phyloP scores from a whole-genome alignment of 2,888 invertebrate genomes.

The Ophion slaviceki region DNA sequence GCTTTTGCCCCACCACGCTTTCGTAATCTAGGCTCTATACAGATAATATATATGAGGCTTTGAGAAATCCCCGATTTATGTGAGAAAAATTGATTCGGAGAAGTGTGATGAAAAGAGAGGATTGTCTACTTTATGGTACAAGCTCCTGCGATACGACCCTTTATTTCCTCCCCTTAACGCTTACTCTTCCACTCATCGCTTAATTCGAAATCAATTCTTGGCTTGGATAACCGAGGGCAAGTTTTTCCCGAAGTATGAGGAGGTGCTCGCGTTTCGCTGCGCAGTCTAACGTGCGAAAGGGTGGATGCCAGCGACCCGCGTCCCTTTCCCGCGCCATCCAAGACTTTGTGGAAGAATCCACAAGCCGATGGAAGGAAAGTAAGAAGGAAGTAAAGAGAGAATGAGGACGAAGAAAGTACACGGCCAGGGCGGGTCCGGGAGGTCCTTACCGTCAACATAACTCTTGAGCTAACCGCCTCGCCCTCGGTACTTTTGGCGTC shows the following conservation, averaged over 20 bases:
- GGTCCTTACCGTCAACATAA: conserved; percentile 78
- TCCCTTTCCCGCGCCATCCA: background rate
- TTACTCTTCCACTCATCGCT: conserved; percentile 6
- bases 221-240: conserved; percentile 8
- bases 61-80: conserved; percentile 38
- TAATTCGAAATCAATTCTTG: conserved; percentile 47
- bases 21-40: conserved; percentile 14
- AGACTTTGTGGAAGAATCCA: conserved; percentile 52
- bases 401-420: conserved; percentile 74
- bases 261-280: conserved; percentile 23
- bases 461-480: conserved; percentile 75
- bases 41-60: conserved; percentile 7
- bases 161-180: background rate
- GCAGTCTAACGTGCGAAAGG: conserved; percentile 55
- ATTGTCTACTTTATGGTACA: conserved; percentile 32
- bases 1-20: conserved; percentile 26
- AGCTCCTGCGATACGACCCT: background rate
- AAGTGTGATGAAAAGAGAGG: conserved; percentile 27
- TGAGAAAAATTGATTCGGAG: conserved; percentile 52
- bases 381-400: conserved; percentile 61
- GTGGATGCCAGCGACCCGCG: conserved; percentile 54
- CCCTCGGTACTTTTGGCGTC: conserved; percentile 49
- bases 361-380: conserved; percentile 47
- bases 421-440: conserved; percentile 79
- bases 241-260: background rate